Percentiles rank a stretch among this genome's conserved stretches.
Conservation (phyloP, 2,797 vertebrate genomes). For the Enteromius fasciolatus region DNA sequence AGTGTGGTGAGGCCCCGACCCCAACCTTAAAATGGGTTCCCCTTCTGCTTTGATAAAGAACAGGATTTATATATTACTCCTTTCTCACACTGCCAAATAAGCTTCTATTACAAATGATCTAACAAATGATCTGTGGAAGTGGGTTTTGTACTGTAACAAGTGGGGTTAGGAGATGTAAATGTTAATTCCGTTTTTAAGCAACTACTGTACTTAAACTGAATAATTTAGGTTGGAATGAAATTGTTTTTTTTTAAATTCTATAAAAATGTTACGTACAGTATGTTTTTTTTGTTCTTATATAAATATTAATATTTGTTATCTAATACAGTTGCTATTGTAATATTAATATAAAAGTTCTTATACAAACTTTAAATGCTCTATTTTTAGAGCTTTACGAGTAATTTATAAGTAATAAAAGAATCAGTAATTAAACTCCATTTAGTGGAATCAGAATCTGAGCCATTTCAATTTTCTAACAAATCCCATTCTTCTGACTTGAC, state of each 20-base stretch:
- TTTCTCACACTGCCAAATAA: constrained; percentile 32
- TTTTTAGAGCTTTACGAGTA: background rate
- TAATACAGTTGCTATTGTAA: background rate
- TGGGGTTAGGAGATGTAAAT: background rate
- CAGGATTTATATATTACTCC: constrained; percentile 22
- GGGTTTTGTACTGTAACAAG: background rate
- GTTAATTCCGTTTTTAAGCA: background rate
- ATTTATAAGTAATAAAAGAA: too few relatives aligned
- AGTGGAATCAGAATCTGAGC: background rate
- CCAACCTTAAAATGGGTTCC: constrained; percentile 46
- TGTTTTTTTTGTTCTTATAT: background rate
- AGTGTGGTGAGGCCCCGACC: constrained; percentile 66
- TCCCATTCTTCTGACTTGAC: background rate
- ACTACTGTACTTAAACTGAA: background rate
- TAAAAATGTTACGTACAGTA: background rate
- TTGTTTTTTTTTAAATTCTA: background rate
- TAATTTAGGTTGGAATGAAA: background rate
- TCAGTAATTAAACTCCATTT: background rate
- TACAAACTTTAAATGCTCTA: background rate
- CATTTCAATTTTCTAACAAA: background rate
- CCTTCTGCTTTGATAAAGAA: constrained; percentile 28
- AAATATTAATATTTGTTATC: background rate
- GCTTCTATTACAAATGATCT: background rate
- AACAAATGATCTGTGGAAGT: background rate
- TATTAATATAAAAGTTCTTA: background rate